Conservation (phyloP, 1,140 invertebrate genomes). For the Aculops lycopersici region DNA sequence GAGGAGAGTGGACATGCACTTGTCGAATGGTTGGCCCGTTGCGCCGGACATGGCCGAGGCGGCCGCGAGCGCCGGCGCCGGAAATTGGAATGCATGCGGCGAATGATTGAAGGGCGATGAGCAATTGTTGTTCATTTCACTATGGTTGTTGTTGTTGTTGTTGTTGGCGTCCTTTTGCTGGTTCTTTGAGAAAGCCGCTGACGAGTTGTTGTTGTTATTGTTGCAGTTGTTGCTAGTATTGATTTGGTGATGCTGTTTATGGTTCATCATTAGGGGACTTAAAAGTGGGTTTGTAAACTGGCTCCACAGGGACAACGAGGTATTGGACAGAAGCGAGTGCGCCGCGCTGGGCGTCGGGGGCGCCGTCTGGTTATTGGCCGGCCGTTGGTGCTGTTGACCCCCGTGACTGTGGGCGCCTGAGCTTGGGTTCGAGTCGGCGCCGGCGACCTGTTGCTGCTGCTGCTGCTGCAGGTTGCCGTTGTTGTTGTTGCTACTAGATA, state of each 20-base stretch:
- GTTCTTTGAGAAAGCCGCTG: too few relatives aligned
- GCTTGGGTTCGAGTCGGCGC: too few relatives aligned
- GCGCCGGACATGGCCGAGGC: background rate
- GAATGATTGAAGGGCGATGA: background rate
- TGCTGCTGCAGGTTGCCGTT: too few relatives aligned
- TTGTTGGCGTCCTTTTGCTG: too few relatives aligned
- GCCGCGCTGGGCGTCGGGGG: constrained; percentile 1
- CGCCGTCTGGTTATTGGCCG: background rate
- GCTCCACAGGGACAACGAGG: constrained; percentile 10
- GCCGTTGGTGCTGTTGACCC: too few relatives aligned
- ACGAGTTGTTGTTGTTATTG: too few relatives aligned
- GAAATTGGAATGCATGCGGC: background rate
- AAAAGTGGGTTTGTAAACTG: constrained; percentile 7
- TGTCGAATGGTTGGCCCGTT: background rate
- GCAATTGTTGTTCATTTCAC: background rate
- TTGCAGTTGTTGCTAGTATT: background rate
- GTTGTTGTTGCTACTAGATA: too few relatives aligned
- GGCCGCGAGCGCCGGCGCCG: background rate
- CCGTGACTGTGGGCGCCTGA: too few relatives aligned
- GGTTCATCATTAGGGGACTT: constrained; percentile 4
- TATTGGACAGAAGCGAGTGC: constrained; percentile 1
- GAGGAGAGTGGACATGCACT: background rate
- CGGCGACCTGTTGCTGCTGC: constrained; percentile 9
- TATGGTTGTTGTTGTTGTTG: background rate
- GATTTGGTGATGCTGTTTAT: background rate